Evolutionary conservation across 64 coral and sea anemone species (phyloP), one percentile per base, ranked within the genome.

Genomic region (Montipora sp.): DNA sequence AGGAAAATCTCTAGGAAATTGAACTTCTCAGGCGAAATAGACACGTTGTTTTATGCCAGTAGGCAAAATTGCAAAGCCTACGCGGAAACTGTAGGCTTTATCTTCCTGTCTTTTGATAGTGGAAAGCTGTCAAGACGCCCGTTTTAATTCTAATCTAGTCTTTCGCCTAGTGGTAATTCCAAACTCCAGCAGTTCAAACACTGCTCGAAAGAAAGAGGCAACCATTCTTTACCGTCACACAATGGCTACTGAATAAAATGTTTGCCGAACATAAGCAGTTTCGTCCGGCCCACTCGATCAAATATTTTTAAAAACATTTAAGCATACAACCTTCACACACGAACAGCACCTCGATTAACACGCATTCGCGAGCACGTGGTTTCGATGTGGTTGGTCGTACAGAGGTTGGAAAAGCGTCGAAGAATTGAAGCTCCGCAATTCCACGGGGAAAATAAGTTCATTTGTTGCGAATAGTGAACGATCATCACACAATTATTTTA

Each of bases 71-170:
- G 82, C 16, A 50, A 78, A 72, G 5, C 82, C 82, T 85, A 70
- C 82, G 65, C 82, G 82, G 82, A 85, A 71, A 47, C 50, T 23
- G 82, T 85, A 63, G 82, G 82, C 10, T 72, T 50, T 3, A 22
- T 71, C 82, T 85, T 85, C 82, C 82, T 85, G 65, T 6, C 15
- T 72, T 71, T n/a, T 21, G 23, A 60, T 58, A 24, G 27, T 15
- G 9, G 60, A 69, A 46, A 3, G 51, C 21, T 84, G 43, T 67
- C 27, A 66, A 84, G 44, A 44, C 59, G 65, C 47, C 46, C 75
- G 15, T 20, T 75, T 75, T 9, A 13, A 19, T 9, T n/a, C 0
- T 85, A 72, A 71, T 71, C 3, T 0, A 43, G 12, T 63, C 15
- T 18, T 71, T 48, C 19, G 13, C 22, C 8, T 0, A 50, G n/a